phyloP scores from a whole-genome alignment of 2,113 vertebrate species.

The Pionites leucogaster region DNA sequence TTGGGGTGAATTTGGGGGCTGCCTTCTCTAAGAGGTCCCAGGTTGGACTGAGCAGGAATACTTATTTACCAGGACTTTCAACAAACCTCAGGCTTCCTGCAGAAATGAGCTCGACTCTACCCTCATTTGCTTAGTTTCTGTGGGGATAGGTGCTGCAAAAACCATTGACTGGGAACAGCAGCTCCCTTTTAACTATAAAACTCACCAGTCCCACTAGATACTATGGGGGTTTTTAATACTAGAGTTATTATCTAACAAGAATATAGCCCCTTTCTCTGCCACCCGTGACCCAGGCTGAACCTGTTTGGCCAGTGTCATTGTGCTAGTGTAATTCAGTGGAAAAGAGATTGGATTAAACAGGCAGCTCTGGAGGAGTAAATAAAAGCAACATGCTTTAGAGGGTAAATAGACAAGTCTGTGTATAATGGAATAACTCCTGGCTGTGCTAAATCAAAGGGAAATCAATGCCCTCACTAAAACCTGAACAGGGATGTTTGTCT shows the following conservation, averaged over 20 bases:
- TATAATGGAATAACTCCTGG: constrained; percentile 54
- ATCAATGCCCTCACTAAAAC: background rate
- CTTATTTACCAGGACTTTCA: background rate
- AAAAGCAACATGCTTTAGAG: constrained; percentile 56
- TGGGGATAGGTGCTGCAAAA: background rate
- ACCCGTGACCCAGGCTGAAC: constrained; percentile 19
- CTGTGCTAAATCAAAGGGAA: constrained; percentile 12
- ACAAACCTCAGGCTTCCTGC: background rate
- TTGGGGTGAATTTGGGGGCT: background rate
- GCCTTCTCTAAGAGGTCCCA: background rate
- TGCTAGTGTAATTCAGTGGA: constrained; percentile 63
- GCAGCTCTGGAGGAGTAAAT: constrained; percentile 43
- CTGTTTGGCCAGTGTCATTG: constrained; percentile 53
- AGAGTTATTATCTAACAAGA: background rate
- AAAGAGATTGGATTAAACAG: constrained; percentile 64
- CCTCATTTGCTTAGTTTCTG: background rate
- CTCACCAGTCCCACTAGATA: background rate
- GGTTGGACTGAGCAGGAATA: background rate
- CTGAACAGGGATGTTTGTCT: background rate
- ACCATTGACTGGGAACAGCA: background rate
- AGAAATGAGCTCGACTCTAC: rapidly evolving
- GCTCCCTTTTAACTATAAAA: background rate
- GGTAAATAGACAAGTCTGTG: constrained; percentile 58
- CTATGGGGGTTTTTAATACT: background rate
- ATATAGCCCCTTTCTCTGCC: background rate